Percentiles rank a stretch among this genome's conserved stretches.
Conservation (phyloP, 1,140 invertebrate species). For the Bombus waltoni region DNA sequence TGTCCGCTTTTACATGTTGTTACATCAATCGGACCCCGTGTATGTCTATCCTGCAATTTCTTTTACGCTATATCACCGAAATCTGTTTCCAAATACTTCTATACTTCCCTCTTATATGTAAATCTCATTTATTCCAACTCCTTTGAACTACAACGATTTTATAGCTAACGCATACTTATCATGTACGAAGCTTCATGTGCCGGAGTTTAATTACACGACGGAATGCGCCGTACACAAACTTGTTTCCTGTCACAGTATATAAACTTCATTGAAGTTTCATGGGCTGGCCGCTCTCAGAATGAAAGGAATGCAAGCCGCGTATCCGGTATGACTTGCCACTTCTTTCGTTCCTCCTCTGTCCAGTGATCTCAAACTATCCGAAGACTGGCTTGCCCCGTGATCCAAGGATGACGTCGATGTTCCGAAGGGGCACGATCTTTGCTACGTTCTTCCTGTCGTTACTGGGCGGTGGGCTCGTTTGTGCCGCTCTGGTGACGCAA, state of each 20-base stretch:
- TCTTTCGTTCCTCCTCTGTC: constrained; percentile 19
- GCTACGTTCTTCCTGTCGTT: constrained; percentile 94
- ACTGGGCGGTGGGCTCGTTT: constrained; percentile 90
- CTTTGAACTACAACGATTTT: neutral
- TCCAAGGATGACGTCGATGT: constrained; percentile 82
- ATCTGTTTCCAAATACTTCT: neutral
- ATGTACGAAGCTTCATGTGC: neutral
- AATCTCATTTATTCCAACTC: neutral
- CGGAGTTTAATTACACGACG: constrained; percentile 1
- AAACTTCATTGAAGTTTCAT: constrained; percentile 33
- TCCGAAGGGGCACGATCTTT: constrained; percentile 92
- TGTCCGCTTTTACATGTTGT: neutral
- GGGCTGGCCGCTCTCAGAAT: neutral
- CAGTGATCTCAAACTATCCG: constrained; percentile 54
- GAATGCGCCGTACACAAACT: constrained; percentile 8
- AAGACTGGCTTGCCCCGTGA: constrained; percentile 58
- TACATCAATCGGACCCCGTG: neutral
- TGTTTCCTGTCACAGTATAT: constrained; percentile 13
- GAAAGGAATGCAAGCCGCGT: constrained; percentile 14
- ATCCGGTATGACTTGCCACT: constrained; percentile 28
- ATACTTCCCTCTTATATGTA: neutral
- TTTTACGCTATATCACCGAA: neutral
- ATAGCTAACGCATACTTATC: neutral
- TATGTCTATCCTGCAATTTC: neutral
- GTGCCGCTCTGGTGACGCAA: constrained; percentile 93